Conservation (phyloP, 2,888 invertebrate species). For the Orthosia gracilis region DNA sequence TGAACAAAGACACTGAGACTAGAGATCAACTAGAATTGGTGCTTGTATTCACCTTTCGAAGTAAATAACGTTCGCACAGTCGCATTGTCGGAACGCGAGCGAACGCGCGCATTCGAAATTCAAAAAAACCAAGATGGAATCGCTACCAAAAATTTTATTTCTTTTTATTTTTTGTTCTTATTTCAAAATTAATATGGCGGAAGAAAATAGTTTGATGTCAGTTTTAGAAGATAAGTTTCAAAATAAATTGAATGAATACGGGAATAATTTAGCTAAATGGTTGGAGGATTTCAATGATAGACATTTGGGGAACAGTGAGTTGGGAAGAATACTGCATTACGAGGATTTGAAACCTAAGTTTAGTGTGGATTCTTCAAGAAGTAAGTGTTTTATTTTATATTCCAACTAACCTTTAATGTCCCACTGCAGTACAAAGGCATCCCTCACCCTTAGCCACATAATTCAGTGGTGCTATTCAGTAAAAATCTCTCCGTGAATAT, state of each 20-base stretch:
- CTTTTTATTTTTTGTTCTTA: constrained; percentile 49
- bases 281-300: constrained; percentile 82
- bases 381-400: constrained; percentile 59
- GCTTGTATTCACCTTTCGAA: constrained; percentile 14
- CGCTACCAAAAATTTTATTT: constrained; percentile 34
- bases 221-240: constrained; percentile 74
- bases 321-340: constrained; percentile 80
- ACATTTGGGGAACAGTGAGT: constrained; percentile 76
- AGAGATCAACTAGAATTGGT: constrained; percentile 14
- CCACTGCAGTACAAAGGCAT: neutral
- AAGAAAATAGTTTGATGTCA: constrained; percentile 53
- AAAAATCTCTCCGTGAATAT: too few relatives aligned
- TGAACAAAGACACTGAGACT: neutral
- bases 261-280: constrained; percentile 68
- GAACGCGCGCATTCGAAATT: constrained; percentile 69
- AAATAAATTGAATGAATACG: constrained; percentile 72
- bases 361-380: constrained; percentile 51
- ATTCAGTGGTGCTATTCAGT: too few relatives aligned
- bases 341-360: constrained; percentile 79
- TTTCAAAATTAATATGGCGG: constrained; percentile 41
- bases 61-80: constrained; percentile 66
- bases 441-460: neutral
- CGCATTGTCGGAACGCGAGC: constrained; percentile 63
- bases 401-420: neutral
- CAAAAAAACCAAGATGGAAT: constrained; percentile 68